Evolutionary conservation across 2,113 vertebrate species (phyloP), one percentile per base, ranked within the genome.

Genomic region (Tragelaphus scriptus): DNA sequence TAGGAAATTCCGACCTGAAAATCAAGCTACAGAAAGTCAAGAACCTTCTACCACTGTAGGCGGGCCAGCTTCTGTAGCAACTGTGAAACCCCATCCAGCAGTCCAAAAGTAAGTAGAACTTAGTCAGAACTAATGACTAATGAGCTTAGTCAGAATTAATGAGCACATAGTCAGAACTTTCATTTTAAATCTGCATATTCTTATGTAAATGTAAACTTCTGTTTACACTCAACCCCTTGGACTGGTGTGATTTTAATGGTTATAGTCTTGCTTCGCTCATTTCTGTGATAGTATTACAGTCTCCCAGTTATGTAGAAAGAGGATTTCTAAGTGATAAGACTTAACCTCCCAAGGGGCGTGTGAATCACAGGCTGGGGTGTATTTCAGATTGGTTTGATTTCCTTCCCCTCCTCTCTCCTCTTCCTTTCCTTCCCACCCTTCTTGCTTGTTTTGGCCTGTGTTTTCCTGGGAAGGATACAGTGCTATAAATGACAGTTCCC

Each of bases 1-100:
- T 90, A 99, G 99, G 98, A 99, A 99, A 98, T 99, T 99, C 96
- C 99, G 99, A 85, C 98, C 99, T 0, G 99, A 99, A 96, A 98
- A 97, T 49, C 99, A 99, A 97, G 99, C 99, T 96, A 95, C 98
- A 96, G 99, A 99, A 97, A 98, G 97, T 11, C 99, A 99, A 0
- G 99, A 99, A 61, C 98, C 99, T 87, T 97, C 99, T 97, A 97
- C 99, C 10, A 80, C 97, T 63, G 94, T 98, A 89, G 98, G 90
- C 14, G 98, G 98, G 94, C 93, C 99, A 82, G 98, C 98, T 92
- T 97, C 99, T 1, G 36, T 95, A 96, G 90, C 98, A 75, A 77
- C 98, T 6, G 88, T 97, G 97, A 99, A 99, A 98, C 61, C 98
- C 40, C 99, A 99, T 51, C 98, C 98, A 53, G 97, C 99, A 51